Evolutionary conservation across 1,140 invertebrate genomes (phyloP).

Genomic region (Littorina saxatilis): DNA sequence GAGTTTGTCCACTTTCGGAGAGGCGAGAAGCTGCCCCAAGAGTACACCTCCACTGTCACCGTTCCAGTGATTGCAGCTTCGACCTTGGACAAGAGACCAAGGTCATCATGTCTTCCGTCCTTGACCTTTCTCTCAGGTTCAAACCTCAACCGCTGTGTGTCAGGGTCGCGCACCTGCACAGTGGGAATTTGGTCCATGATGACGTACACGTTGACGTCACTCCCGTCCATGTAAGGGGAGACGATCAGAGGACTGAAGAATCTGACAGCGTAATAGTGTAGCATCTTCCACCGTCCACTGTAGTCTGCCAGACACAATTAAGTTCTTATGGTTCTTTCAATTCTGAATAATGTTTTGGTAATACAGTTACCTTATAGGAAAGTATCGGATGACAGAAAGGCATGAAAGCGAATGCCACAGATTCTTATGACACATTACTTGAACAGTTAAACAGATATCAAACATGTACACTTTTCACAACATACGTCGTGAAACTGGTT

Average conservation of each 20-base stretch:
- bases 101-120: background rate
- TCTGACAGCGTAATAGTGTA: conserved; percentile 91
- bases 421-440: too few relatives aligned
- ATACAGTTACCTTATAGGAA: too few relatives aligned
- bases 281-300: conserved; percentile 90
- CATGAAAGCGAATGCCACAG: too few relatives aligned
- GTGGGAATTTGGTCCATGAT: conserved; percentile 63
- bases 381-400: too few relatives aligned
- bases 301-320: conserved; percentile 81
- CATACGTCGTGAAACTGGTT: too few relatives aligned
- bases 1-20: too few relatives aligned
- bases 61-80: conserved; percentile 38
- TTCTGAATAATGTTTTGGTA: too few relatives aligned
- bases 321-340: too few relatives aligned
- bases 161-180: conserved; percentile 45
- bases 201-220: conserved; percentile 64
- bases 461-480: too few relatives aligned
- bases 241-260: conserved; percentile 88
- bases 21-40: conserved; percentile 53
- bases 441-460: too few relatives aligned
- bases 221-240: conserved; percentile 77
- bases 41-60: conserved; percentile 55
- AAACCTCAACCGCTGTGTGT: conserved; percentile 42
- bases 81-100: conserved; percentile 9
- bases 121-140: conserved; percentile 9